Conservation (phyloP, 2,888 invertebrate species). For the Oegoconia quadripuncta region DNA sequence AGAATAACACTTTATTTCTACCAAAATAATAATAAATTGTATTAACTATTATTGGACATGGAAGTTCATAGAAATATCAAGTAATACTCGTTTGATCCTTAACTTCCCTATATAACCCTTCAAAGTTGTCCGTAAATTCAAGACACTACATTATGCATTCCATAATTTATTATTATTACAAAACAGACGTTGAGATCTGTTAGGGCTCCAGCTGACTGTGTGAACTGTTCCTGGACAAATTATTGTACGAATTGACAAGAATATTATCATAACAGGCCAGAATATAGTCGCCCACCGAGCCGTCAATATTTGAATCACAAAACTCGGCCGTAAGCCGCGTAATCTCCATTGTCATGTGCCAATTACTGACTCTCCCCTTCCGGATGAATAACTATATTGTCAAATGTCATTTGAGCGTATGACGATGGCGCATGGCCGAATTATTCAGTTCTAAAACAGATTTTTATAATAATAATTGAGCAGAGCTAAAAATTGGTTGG, state of each 20-base stretch:
- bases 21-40: no score
- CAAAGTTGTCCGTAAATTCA: no score
- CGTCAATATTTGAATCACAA: slow-evolving; percentile 71
- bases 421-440: no score
- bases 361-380: slow-evolving; percentile 76
- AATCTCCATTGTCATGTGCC: slow-evolving; percentile 74
- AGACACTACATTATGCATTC: slow-evolving; percentile 36
- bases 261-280: slow-evolving; percentile 74
- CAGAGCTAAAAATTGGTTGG: no score
- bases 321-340: slow-evolving; percentile 66
- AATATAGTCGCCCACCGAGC: slow-evolving; percentile 63
- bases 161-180: slow-evolving; percentile 37
- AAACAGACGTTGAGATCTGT: slow-evolving; percentile 28
- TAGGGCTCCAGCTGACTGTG: slow-evolving; percentile 36
- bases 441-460: no score
- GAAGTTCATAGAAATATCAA: no score
- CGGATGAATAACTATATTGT: slow-evolving; percentile 72
- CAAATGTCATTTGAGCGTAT: slow-evolving; percentile 32
- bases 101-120: no score
- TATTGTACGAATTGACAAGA: slow-evolving; percentile 56
- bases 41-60: no score
- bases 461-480: no score
- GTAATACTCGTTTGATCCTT: no score
- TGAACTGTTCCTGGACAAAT: slow-evolving; percentile 48
- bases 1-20: no score